Conservation (phyloP, 2,888 invertebrate genomes). For the Noctuana brunneofusca region DNA sequence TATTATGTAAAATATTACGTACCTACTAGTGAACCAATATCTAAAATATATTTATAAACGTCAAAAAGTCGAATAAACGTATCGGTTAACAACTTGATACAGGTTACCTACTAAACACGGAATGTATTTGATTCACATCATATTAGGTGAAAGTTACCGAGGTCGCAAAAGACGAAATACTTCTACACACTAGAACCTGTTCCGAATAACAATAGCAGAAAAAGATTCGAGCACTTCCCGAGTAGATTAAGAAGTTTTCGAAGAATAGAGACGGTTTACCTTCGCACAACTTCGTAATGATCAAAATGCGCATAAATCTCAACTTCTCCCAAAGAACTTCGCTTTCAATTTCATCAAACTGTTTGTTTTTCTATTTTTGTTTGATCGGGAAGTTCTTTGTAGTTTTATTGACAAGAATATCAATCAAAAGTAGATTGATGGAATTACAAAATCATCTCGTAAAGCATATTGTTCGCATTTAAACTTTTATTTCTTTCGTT, state of each 20-base stretch:
- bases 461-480: background rate
- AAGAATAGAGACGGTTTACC: conserved; percentile 33
- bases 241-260: conserved; percentile 33
- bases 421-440: conserved; percentile 13
- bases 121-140: background rate
- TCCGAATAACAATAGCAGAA: conserved; percentile 18
- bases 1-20: too few relatives aligned
- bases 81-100: too few relatives aligned
- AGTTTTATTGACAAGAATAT: conserved; percentile 15
- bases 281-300: conserved; percentile 30
- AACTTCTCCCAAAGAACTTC: conserved; percentile 49
- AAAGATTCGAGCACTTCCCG: conserved; percentile 19
- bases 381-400: conserved; percentile 8
- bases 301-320: conserved; percentile 46
- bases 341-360: conserved; percentile 55
- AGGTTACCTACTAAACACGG: background rate
- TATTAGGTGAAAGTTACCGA: background rate
- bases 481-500: background rate
- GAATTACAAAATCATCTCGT: conserved; percentile 42
- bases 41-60: too few relatives aligned
- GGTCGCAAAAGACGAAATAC: background rate
- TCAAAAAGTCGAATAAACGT: too few relatives aligned
- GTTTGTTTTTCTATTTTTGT: conserved; percentile 21
- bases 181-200: background rate
- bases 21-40: too few relatives aligned